Base-by-base conservation (phyloP, 1,140 invertebrate genomes). In the Melipona quadrifasciata region DNA sequence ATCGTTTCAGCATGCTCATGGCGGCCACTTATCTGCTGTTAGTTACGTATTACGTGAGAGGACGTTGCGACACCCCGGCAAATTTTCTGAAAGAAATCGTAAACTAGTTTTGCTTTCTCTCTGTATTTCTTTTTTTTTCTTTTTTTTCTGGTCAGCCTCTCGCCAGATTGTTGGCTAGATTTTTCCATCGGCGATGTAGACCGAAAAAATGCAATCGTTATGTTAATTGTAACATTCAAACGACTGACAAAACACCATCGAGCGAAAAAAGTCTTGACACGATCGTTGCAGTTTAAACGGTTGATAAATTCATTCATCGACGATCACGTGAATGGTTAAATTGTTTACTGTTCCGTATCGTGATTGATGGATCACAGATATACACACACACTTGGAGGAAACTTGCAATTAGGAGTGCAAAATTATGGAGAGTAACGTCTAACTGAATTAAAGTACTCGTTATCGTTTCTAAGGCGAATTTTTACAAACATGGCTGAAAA, bases 51-150 rank as follows among this genome's bases (percentile, higher is more conserved):
- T 89, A 79, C 86, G 75, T 86, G 83, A 90, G 80, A 86, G 70
- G 79, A 71, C 53, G 79, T 84, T 90, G 89, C 87, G 75, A 86
- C 80, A 89, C 74, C 17, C 39, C 77, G 57, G 80, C 77, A 68
- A 89, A 89, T 89, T 89, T 89, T 89, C 87, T 89, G 85, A 89
- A 82, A 86, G 58, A 87, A 64, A 78, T 24, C 65, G 72, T 47
- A 74, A 89, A 84, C 87, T 31, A 89, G 81, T 84, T 75, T 65
- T 89, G 81, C 87, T 87, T 89, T 89, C 87, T 89, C 87, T 77
- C 58, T 12, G 72, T 68, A 75, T 64, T 86, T 86, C 84, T 75
- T 57, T 10, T 47, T 47, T 47, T 10, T 47, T 47, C 0, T 47
- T 47, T 47, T 47, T 47, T 10, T 47, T 47, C 8, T 47, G 3